Evolutionary conservation across 1,140 invertebrate genomes (phyloP), one percentile per base, ranked within the genome.

Genomic region (Heliconius nattereri): DNA sequence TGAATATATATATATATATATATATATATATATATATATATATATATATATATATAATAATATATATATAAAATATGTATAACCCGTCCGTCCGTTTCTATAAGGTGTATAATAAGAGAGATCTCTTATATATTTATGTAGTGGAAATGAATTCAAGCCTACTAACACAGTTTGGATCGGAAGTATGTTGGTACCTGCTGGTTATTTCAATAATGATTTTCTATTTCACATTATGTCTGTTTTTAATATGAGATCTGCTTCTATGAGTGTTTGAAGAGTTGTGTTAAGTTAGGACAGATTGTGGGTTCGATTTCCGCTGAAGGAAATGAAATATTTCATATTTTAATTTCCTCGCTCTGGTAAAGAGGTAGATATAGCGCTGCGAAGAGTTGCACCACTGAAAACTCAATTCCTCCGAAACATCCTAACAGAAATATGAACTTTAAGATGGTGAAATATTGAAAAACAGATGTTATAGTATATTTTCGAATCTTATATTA

Each of bases 141-240:
- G n/a, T 66, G 60, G 60, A 23, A 60, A 60, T 60, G 83, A 86
- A 87, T 85, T 81, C 45, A 71, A 80, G 80, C 81, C 83, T 75
- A 86, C 78, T 83, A 74, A 84, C 83, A 81, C 80, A 76, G 78
- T 85, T 85, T 29, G 70, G 11, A 26, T 66, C 60, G 60, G 60
- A 29, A 66, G 49, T 20, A 52, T 52, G 49, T 52, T 20, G 49
- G 60, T 66, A 29, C 60, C 9, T 66, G 60, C 13, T 13, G n/a
- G 26, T n/a, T 66, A 29, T 29, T 66, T 26, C 23, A 26, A 66
- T 66, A 66, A 66, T 29, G 3, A n/a, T 66, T 66, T 66, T 66
- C 26, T 66, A 16, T 66, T 66, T 29, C 60, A 7, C 26, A 66
- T 66, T 26, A 26, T 29, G 49, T 66, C 13, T 26, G 5, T 26